A percentile compares a stretch with the other conserved stretches of the same genome.
Conservation (phyloP, 2,113 vertebrate genomes). For the Amblyopsis rosae region DNA sequence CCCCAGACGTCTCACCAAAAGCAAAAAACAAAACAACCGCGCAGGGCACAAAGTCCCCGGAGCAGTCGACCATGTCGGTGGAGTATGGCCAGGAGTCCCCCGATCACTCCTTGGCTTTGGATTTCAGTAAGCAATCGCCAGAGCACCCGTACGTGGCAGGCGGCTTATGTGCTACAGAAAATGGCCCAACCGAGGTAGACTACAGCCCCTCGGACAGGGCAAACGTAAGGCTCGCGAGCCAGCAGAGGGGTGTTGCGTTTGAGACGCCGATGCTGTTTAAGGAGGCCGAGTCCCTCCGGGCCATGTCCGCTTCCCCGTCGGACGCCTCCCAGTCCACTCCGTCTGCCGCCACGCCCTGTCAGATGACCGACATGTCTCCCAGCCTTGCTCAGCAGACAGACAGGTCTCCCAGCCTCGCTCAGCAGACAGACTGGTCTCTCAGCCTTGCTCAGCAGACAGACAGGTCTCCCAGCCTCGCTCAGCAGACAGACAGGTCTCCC, state of each 20-base stretch:
- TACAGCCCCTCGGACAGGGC: conserved; percentile 85
- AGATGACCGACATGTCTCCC: conserved; percentile 71
- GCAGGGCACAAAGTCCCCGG: conserved; percentile 85
- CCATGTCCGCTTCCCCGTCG: conserved; percentile 87
- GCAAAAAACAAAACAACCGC: conserved; percentile 80
- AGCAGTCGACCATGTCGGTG: conserved; percentile 88
- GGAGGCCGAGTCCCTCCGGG: conserved; percentile 81
- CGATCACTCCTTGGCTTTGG: conserved; percentile 90
- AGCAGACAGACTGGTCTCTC: conserved; percentile 48
- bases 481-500: conserved; percentile 56
- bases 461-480: conserved; percentile 43
- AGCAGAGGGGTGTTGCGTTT: conserved; percentile 57
- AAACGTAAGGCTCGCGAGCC: conserved; percentile 72
- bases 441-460: conserved; percentile 27
- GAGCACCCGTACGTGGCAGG: conserved; percentile 80
- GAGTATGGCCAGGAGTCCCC: conserved; percentile 90
- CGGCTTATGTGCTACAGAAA: conserved; percentile 85
- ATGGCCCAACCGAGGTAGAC: conserved; percentile 94
- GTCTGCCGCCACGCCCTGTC: conserved; percentile 90
- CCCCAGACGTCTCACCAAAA: conserved; percentile 92
- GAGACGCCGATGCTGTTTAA: conserved; percentile 82
- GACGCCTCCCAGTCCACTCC: conserved; percentile 92
- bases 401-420: conserved; percentile 36
- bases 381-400: conserved; percentile 28
- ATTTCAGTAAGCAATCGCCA: conserved; percentile 93